Conservation (phyloP, 2,888 invertebrate genomes). For the Cheilosia urbana region DNA sequence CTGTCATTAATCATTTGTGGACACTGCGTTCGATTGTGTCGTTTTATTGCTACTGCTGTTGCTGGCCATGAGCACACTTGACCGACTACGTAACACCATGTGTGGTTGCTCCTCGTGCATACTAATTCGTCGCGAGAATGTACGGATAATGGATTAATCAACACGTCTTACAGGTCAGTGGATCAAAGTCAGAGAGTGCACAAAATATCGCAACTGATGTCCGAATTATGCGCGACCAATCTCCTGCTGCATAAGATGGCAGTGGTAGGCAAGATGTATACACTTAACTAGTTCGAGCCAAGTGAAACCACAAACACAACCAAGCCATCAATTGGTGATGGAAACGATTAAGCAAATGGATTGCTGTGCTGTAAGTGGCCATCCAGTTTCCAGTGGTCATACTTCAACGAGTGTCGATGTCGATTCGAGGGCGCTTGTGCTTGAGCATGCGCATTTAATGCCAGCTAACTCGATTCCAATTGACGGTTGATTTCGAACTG, state of each 20-base stretch:
- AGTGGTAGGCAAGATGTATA: not conserved
- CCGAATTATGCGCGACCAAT: not conserved
- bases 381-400: not conserved
- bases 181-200: conserved; percentile 48
- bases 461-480: conserved; percentile 17
- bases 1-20: conserved; percentile 25
- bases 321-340: not conserved
- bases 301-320: not conserved
- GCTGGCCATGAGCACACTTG: conserved; percentile 50
- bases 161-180: conserved; percentile 63
- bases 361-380: conserved; percentile 29
- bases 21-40: conserved; percentile 18
- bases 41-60: conserved; percentile 10
- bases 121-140: conserved; percentile 49
- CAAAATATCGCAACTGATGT: conserved; percentile 34
- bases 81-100: conserved; percentile 48
- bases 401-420: conserved; percentile 31
- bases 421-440: conserved; percentile 34
- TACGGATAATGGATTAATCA: conserved; percentile 46
- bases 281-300: not conserved
- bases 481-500: conserved; percentile 38
- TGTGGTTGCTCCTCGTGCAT: conserved; percentile 33
- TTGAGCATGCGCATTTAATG: conserved; percentile 23
- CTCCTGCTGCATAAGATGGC: not conserved
- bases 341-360: conserved; percentile 27